These are phyloP conservation scores for Upupa epops DNA, from an alignment of 2,113 vertebrate genomes.

Conservation along the genomic window DNA sequence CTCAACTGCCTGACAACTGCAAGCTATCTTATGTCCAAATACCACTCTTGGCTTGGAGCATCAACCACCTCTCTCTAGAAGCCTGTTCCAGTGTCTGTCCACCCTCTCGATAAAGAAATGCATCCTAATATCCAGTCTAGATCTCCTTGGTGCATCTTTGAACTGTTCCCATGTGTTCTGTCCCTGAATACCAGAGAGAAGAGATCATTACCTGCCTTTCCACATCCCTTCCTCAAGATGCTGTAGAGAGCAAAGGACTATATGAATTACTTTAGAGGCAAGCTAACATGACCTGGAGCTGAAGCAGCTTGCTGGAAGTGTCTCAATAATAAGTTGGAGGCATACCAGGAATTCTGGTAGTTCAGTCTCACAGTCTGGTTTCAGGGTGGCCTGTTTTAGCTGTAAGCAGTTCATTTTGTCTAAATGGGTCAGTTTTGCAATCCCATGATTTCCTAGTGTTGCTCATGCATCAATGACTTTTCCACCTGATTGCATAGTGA, in stretches of 20 bases:
- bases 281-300: not conserved
- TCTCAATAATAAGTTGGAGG: not conserved
- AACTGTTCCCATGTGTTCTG: not conserved
- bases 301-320: not conserved
- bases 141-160: not conserved
- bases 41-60: not conserved
- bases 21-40: not conserved
- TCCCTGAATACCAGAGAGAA: not conserved
- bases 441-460: not conserved
- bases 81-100: not conserved
- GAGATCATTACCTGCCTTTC: not conserved
- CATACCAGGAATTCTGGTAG: not conserved
- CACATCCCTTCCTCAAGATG: not conserved
- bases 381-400: not conserved
- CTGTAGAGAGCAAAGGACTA: not conserved
- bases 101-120: not conserved
- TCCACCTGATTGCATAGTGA: not conserved
- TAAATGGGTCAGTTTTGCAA: not conserved
- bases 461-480: not conserved
- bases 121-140: not conserved
- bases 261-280: not conserved
- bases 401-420: not conserved
- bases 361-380: not conserved
- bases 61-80: not conserved
- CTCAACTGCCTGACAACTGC: not conserved